Evolutionary conservation across 1,140 invertebrate species (phyloP), one percentile per base, ranked within the genome.

Genomic region (Leptinotarsa undecemlineata): DNA sequence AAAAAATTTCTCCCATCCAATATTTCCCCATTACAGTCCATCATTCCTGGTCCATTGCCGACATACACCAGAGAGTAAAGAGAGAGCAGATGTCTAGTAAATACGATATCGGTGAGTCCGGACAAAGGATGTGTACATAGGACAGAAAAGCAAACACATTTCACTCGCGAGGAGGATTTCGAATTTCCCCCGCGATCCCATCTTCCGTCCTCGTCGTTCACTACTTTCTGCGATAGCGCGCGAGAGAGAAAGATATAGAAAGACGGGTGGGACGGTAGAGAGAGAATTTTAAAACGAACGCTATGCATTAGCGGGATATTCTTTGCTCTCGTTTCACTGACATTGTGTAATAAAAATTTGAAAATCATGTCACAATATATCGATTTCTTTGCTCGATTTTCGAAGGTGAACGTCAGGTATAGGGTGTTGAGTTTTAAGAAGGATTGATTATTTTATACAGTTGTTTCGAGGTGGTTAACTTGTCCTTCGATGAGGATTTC

Each of bases 121-220:
- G 80, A 82, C 82, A 83, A 84, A 83, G 82, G 80, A 82, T 84
- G 82, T 84, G 82, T 84, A 83, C 82, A 83, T 84, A 84, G 82
- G 82, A 84, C 82, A 74, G 77, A 79, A 82, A 80, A 84, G 82
- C 79, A 84, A 84, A 84, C 82, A 84, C 79, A 81, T 83, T 83
- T 82, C 79, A 82, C 78, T 82, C 81, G 79, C 79, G 81, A 77
- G 76, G 75, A 80, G 47, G n/a, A 19, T 33, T 48, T 19, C 15
- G 47, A 48, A 51, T 79, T 82, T 77, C 74, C 78, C 71, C 76
- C 74, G 62, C 75, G 74, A 66, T 33, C 21, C 63, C 64, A 74
- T 51, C 19, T 48, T 57, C 17, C 51, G 21, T 26, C 42, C 67
- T 73, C 17, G 20, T 67, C 26, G 64, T 67, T 48, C n/a, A 57